Percentiles rank a stretch among this genome's conserved stretches.
Conservation (phyloP, 2,888 invertebrate species). For the Lordiphosa fenestrarum region DNA sequence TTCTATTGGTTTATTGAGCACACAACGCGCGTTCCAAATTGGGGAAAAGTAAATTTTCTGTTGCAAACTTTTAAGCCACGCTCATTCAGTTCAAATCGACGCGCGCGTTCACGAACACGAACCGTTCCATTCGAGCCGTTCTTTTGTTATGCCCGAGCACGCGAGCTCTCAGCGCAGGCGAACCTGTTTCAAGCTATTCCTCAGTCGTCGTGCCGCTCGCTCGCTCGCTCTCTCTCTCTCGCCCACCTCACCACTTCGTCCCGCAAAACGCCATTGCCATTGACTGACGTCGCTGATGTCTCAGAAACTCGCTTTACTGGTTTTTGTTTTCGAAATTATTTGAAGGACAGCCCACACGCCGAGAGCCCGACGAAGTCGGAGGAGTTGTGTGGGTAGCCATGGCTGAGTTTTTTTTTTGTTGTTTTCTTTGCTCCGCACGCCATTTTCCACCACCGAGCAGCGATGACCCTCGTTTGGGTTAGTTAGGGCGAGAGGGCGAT, state of each 20-base stretch:
- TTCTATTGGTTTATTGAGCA: conserved; percentile 48
- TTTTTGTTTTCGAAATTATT: conserved; percentile 40
- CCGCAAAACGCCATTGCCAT: conserved; percentile 58
- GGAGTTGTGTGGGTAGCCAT: conserved; percentile 41
- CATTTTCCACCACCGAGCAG: conserved; percentile 65
- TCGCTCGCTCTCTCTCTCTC: background rate
- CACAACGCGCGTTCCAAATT: conserved; percentile 50
- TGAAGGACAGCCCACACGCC: conserved; percentile 73
- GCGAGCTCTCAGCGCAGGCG: conserved; percentile 66
- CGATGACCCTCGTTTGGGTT: conserved; percentile 2
- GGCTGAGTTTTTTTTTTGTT: conserved; percentile 15
- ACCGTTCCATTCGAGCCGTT: conserved; percentile 80
- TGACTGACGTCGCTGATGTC: conserved; percentile 50
- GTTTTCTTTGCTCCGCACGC: conserved; percentile 45
- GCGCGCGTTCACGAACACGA: conserved; percentile 69
- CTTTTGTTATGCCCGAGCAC: conserved; percentile 79
- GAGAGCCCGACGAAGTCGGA: conserved; percentile 20
- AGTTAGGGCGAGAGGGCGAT: conserved; percentile 19
- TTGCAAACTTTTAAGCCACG: conserved; percentile 7
- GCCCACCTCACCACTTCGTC: conserved; percentile 23
- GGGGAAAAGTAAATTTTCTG: conserved; percentile 16
- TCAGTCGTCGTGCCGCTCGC: conserved; percentile 14
- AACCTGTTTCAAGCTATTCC: conserved; percentile 66
- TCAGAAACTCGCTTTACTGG: conserved; percentile 60
- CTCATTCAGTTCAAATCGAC: conserved; percentile 18